Evolutionary conservation across 2,797 vertebrate species (phyloP).

Genomic region (Micromesistius poutassou): DNA sequence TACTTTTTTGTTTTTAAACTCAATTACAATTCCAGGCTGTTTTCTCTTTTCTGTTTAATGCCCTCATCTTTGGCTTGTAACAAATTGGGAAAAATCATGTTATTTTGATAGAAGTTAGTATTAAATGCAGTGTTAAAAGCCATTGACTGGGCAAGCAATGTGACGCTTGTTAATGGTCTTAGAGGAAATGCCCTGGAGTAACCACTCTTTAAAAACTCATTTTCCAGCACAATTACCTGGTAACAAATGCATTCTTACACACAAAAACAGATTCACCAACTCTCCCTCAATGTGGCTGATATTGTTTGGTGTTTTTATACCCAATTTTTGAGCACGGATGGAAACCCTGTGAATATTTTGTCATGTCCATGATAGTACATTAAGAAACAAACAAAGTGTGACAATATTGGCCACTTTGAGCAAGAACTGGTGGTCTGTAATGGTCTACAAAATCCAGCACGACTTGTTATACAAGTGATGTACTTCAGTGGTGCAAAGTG

Average conservation of each 20-base stretch:
- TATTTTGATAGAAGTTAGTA: slow-evolving; percentile 97
- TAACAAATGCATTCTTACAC: neutral
- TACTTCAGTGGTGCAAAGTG: neutral
- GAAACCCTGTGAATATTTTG: slow-evolving; percentile 5
- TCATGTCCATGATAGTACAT: slow-evolving; percentile 20
- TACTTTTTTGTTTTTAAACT: slow-evolving; percentile 64
- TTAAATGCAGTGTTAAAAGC: slow-evolving; percentile 92
- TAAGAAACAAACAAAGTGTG: neutral
- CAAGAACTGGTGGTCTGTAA: neutral
- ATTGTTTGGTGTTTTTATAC: neutral
- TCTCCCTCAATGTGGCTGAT: neutral
- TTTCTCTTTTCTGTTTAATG: slow-evolving; percentile 95
- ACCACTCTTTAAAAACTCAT: neutral
- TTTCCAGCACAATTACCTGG: neutral
- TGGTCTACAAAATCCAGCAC: neutral
- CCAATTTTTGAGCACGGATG: neutral
- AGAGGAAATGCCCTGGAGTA: slow-evolving; percentile 26
- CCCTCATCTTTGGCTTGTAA: slow-evolving; percentile 88
- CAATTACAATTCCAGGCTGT: slow-evolving; percentile 79
- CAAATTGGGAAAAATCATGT: slow-evolving; percentile 83
- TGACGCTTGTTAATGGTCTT: slow-evolving; percentile 73
- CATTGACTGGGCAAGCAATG: slow-evolving; percentile 89
- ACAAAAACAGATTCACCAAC: neutral
- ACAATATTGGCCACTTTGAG: neutral
- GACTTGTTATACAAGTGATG: neutral